Evolutionary conservation across 2,797 vertebrate species (phyloP), one percentile per base, ranked within the genome.

Genomic region (Carduelis carduelis): DNA sequence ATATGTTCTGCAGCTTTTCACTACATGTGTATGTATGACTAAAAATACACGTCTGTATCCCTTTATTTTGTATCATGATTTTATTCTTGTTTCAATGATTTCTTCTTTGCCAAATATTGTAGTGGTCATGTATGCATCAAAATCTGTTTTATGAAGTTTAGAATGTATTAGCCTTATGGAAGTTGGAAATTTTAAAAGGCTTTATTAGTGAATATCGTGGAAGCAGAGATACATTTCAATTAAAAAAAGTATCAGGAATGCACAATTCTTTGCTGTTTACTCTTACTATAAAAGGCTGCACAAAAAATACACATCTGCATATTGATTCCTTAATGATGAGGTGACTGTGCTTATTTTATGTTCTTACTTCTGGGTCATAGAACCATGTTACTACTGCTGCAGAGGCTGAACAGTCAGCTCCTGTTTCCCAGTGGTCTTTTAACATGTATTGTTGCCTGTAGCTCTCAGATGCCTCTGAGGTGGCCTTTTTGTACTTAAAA

Each of bases 21-120:
- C 75, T 89, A 35, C 8, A 1, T 91, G 35, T 85, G n/a, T 92
- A 86, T 91, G 61, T 96, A 81, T 55, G 83, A 60, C 55, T 94
- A 30, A 88, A 92, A 93, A 39, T 28, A 93, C 80, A 88, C n/a
- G 52, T 66, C 57, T 86, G 68, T 96, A 90, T 94, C 34, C 71
- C 35, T 96, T 94, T 35, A 68, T 86, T 90, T 90, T 93, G 83
- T 94, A 47, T 91, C 50, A 75, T 50, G 15, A 37, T 89, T 91
- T 94, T 80, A 44, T 94, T 93, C 44, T 88, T 92, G 81, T 94
- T 94, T 95, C 61, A 87, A 3, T 92, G 69, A 83, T 96, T 72
- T 72, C 19, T 93, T 87, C 68, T 79, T 96, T 97, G 60, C 59
- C 90, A 96, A 86, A 83, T 93, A 43, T 43, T 92, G 65, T 93